Conservation (phyloP, 2,797 vertebrate genomes). For the Scyliorhinus canicula region DNA sequence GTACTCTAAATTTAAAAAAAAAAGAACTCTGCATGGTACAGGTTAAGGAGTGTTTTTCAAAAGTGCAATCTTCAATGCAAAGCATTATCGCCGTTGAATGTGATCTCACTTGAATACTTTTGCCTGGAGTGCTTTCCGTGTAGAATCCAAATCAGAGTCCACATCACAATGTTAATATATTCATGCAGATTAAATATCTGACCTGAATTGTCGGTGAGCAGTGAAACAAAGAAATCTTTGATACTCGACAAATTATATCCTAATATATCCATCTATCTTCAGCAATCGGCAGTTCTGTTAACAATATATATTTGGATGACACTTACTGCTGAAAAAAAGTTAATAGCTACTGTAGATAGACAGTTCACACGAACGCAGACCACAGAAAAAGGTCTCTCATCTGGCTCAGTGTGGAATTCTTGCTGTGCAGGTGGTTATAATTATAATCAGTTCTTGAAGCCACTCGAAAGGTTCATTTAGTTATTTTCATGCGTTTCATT, state of each 20-base stretch:
- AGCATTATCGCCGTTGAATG: background rate
- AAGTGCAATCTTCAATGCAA: background rate
- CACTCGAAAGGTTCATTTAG: conserved; percentile 20
- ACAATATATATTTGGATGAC: conserved; percentile 20
- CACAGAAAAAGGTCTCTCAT: background rate
- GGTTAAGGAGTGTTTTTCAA: background rate
- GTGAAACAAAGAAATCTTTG: conserved; percentile 11
- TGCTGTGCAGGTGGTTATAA: conserved; percentile 31
- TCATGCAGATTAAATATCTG: conserved; percentile 21
- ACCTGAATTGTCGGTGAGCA: conserved; percentile 16
- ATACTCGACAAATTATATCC: background rate
- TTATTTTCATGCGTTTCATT: conserved; percentile 25
- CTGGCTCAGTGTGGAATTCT: background rate
- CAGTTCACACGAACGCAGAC: conserved; percentile 24
- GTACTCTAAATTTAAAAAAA: too few species aligned
- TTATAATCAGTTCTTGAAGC: conserved; percentile 35
- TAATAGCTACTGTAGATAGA: conserved; percentile 27
- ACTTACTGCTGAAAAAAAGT: background rate
- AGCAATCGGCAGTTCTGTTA: conserved; percentile 10
- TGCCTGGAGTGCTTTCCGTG: background rate
- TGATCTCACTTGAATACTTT: background rate
- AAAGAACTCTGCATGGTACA: background rate
- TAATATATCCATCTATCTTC: conserved; percentile 24
- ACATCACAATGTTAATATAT: background rate
- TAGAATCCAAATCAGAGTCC: conserved; percentile 16